A percentile compares a stretch with the other conserved stretches of the same genome.
phyloP scores from a whole-genome alignment of 2,113 vertebrate genomes.

The Conger conger region DNA sequence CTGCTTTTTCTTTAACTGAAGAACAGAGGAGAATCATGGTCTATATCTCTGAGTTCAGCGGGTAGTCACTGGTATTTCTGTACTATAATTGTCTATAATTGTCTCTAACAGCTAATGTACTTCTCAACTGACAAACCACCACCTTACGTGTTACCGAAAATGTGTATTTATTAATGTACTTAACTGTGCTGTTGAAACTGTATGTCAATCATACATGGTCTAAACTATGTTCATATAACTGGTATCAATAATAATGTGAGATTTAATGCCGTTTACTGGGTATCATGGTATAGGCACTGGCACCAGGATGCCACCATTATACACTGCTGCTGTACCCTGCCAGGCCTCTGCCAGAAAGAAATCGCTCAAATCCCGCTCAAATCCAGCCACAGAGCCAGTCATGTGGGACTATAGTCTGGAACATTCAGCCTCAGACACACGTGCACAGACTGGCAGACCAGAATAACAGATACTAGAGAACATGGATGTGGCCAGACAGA shows the following conservation, averaged over 20 bases:
- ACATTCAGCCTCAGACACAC: background rate
- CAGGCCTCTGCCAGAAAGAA: background rate
- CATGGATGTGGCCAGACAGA: background rate
- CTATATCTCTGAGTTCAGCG: background rate
- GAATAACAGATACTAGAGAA: background rate
- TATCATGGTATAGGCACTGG: background rate
- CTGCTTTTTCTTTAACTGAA: background rate
- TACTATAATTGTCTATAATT: too few relatives aligned
- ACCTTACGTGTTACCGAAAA: background rate
- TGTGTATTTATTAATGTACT: background rate
- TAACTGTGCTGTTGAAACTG: background rate
- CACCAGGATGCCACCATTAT: background rate
- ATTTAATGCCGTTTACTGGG: background rate
- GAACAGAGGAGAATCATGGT: background rate
- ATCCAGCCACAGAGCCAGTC: background rate
- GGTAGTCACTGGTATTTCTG: background rate
- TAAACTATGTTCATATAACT: background rate
- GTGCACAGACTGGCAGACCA: background rate
- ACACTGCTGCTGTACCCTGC: background rate
- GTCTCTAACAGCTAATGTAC: background rate
- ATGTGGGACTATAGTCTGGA: background rate
- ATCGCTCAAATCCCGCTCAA: too few relatives aligned
- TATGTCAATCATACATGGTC: background rate
- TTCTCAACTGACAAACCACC: background rate
- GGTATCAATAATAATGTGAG: background rate